These are phyloP conservation scores for Speoplatyrhinus poulsoni DNA, from an alignment of 2,113 vertebrate species.

Conservation along the genomic window DNA sequence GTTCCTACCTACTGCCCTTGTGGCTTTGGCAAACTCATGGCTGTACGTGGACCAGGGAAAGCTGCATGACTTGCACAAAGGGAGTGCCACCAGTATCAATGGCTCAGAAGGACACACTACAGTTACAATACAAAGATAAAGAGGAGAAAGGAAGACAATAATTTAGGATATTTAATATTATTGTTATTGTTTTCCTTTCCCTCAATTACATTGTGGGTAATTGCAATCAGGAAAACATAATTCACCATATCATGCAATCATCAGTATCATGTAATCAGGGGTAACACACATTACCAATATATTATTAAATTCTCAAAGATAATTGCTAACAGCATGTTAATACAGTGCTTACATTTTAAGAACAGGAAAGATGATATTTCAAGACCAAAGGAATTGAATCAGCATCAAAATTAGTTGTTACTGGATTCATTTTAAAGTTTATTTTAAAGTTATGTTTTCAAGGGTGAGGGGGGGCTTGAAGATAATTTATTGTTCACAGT, in stretches of 20 bases:
- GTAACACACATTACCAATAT: too few species aligned
- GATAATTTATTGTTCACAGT: too few species aligned
- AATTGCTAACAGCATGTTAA: too few species aligned
- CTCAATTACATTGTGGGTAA: conserved; percentile 55
- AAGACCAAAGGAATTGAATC: too few species aligned
- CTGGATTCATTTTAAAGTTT: too few species aligned
- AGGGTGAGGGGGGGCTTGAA: too few species aligned
- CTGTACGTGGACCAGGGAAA: conserved; percentile 55
- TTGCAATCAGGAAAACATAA: conserved; percentile 37
- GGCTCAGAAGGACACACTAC: conserved; percentile 59
- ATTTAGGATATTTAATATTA: conserved; percentile 59
- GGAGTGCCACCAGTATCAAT: conserved; percentile 53
- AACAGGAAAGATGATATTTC: too few species aligned
- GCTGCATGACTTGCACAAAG: conserved; percentile 69
- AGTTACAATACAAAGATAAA: conserved; percentile 33
- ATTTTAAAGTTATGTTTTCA: too few species aligned
- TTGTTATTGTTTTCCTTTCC: conserved; percentile 63
- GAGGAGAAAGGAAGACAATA: conserved; percentile 53
- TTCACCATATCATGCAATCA: background rate
- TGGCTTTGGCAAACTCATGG: conserved; percentile 52
- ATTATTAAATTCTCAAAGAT: too few species aligned
- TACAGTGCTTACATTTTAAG: too few species aligned
- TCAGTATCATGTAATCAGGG: too few species aligned
- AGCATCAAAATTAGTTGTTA: too few species aligned
- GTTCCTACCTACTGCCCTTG: conserved; percentile 54